These are phyloP conservation scores for Tromatobia lineatoria DNA, from an alignment of 2,888 invertebrate genomes.

Conservation along the genomic window DNA sequence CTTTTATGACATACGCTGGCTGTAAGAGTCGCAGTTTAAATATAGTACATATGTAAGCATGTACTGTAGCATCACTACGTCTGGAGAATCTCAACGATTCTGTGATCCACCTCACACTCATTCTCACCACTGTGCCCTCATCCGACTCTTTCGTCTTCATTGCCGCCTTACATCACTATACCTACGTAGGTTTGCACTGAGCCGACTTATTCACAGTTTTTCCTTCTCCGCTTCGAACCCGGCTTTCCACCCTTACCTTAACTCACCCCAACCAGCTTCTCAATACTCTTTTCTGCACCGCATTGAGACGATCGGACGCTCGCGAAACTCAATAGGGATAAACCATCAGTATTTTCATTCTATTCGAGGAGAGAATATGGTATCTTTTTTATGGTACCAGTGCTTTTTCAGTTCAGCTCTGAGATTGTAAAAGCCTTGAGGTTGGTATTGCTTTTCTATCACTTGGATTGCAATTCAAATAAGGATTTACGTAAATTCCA, in stretches of 20 bases:
- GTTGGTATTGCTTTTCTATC: conserved; percentile 36
- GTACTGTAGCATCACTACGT: conserved; percentile 37
- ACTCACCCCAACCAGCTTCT: conserved; percentile 13
- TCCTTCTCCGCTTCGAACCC: conserved; percentile 29
- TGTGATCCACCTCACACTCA: conserved; percentile 12
- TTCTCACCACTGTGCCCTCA: not conserved
- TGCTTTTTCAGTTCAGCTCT: not conserved
- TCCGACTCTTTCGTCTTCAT: conserved; percentile 29
- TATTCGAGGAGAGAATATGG: conserved; percentile 46
- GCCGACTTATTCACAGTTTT: conserved; percentile 52
- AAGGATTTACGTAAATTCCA: conserved; percentile 27
- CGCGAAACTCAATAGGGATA: conserved; percentile 48
- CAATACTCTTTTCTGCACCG: conserved; percentile 39
- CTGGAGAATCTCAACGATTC: conserved; percentile 34
- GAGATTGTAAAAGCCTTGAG: conserved; percentile 29
- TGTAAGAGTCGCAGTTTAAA: conserved; percentile 40
- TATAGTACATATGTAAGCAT: conserved; percentile 31
- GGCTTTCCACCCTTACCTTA: conserved; percentile 12
- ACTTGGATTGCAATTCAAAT: conserved; percentile 29
- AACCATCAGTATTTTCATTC: conserved; percentile 51
- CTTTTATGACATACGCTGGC: conserved; percentile 22
- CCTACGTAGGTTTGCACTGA: conserved; percentile 42
- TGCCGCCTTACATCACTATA: conserved; percentile 29
- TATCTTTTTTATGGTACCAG: conserved; percentile 23
- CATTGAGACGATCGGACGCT: conserved; percentile 52